Conservation (phyloP, 2,888 invertebrate genomes). For the Blastobasis lacticolella region DNA sequence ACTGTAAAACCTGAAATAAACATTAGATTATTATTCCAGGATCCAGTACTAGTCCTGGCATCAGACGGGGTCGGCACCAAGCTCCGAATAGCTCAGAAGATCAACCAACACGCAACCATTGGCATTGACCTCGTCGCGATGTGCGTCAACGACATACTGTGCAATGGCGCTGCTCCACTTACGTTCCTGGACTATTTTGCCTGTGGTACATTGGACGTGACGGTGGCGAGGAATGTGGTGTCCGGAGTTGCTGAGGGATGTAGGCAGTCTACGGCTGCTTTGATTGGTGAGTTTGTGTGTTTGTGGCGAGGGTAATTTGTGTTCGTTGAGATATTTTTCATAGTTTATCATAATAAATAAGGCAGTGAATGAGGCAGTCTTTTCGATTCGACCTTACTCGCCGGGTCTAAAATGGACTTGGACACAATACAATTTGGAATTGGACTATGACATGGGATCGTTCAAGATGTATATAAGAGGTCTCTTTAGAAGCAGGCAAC, state of each 20-base stretch:
- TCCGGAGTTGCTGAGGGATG: slow-evolving; percentile 91
- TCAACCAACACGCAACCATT: slow-evolving; percentile 83
- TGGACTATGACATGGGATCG: too few relatives aligned
- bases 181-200: slow-evolving; percentile 98
- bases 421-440: too few relatives aligned
- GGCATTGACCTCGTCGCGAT: slow-evolving; percentile 98
- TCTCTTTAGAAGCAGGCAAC: too few relatives aligned
- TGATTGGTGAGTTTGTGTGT: slow-evolving; percentile 79
- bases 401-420: too few relatives aligned
- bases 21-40: slow-evolving; percentile 35
- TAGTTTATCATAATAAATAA: too few relatives aligned
- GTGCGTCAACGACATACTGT: slow-evolving; percentile 98
- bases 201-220: slow-evolving; percentile 85
- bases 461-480: too few relatives aligned
- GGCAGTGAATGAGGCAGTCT: too few relatives aligned
- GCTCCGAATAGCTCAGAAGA: slow-evolving; percentile 90
- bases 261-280: slow-evolving; percentile 84
- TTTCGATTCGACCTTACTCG: too few relatives aligned
- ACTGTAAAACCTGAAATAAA: neutral
- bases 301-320: neutral
- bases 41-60: slow-evolving; percentile 93
- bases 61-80: slow-evolving; percentile 99
- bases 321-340: too few relatives aligned
- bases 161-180: slow-evolving; percentile 96
- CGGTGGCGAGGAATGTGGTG: slow-evolving; percentile 80